phyloP scores from a whole-genome alignment of 2,888 invertebrate genomes.

The Eilema caniola region DNA sequence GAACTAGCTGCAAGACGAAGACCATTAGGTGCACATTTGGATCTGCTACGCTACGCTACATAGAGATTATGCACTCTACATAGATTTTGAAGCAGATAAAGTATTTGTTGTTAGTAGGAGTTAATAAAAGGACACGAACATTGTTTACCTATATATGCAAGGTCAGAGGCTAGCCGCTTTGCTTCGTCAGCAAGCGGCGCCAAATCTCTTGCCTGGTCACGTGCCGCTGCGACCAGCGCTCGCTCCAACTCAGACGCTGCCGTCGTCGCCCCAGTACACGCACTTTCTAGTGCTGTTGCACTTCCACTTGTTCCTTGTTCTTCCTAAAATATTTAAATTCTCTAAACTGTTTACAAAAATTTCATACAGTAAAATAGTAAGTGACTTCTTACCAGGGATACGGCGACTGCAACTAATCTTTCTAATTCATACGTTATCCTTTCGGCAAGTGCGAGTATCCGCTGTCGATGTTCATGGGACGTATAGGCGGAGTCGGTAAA shows the following conservation, averaged over 20 bases:
- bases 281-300: slow-evolving; percentile 84
- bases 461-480: slow-evolving; percentile 98
- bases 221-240: slow-evolving; percentile 90
- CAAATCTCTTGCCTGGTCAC: slow-evolving; percentile 81
- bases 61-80: slow-evolving; percentile 13
- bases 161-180: slow-evolving; percentile 79
- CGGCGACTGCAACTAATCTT: slow-evolving; percentile 94
- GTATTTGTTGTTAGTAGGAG: slow-evolving; percentile 9
- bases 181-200: slow-evolving; percentile 81
- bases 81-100: slow-evolving; percentile 13
- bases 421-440: slow-evolving; percentile 96
- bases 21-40: background rate
- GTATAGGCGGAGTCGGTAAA: slow-evolving; percentile 99
- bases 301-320: slow-evolving; percentile 75
- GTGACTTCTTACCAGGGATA: slow-evolving; percentile 89
- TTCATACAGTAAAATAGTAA: slow-evolving; percentile 9
- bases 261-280: slow-evolving; percentile 90
- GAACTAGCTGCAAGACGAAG: slow-evolving; percentile 76
- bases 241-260: slow-evolving; percentile 95
- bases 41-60: slow-evolving; percentile 7
- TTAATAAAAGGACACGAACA: slow-evolving; percentile 29
- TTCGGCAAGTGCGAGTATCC: slow-evolving; percentile 96
- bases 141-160: slow-evolving; percentile 83
- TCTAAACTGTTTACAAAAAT: slow-evolving; percentile 25
- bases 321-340: slow-evolving; percentile 62